Evolutionary conservation across 1,140 invertebrate genomes (phyloP).

Genomic region (Diuraphis noxia): DNA sequence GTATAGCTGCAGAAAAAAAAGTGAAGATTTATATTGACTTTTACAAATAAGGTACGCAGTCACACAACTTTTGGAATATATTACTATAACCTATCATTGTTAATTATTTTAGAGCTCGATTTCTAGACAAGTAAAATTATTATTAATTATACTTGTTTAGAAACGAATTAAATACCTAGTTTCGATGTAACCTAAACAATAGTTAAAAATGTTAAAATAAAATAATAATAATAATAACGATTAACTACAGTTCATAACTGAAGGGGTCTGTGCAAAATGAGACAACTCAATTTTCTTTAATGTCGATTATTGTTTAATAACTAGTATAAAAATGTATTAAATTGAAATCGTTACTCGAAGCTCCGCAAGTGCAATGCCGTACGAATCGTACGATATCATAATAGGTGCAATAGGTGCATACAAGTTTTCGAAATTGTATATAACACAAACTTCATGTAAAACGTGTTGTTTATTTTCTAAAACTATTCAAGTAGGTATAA

Average conservation of each 20-base stretch:
- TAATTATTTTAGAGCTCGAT: conserved; percentile 13
- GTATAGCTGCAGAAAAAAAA: not conserved
- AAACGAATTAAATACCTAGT: not conserved
- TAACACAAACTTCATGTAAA: no score
- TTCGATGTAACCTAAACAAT: not conserved
- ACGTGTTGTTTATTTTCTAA: not conserved
- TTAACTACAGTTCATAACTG: not conserved
- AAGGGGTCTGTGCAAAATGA: no score
- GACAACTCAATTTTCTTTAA: no score
- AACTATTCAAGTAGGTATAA: not conserved
- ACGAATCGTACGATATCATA: no score
- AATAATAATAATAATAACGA: not conserved
- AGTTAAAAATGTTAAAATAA: not conserved
- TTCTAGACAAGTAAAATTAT: conserved; percentile 3
- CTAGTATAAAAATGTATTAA: not conserved
- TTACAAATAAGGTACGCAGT: conserved; percentile 26
- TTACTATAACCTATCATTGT: not conserved
- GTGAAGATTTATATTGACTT: conserved; percentile 25
- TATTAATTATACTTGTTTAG: conserved; percentile 16
- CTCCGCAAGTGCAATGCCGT: not conserved
- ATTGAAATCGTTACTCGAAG: not conserved
- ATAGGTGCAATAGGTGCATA: not conserved
- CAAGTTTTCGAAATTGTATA: not conserved
- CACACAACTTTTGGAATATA: conserved; percentile 30
- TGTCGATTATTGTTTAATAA: not conserved